Evolutionary conservation across 2,888 invertebrate species (phyloP), one percentile per base, ranked within the genome.

Genomic region (Tipula confusa): DNA sequence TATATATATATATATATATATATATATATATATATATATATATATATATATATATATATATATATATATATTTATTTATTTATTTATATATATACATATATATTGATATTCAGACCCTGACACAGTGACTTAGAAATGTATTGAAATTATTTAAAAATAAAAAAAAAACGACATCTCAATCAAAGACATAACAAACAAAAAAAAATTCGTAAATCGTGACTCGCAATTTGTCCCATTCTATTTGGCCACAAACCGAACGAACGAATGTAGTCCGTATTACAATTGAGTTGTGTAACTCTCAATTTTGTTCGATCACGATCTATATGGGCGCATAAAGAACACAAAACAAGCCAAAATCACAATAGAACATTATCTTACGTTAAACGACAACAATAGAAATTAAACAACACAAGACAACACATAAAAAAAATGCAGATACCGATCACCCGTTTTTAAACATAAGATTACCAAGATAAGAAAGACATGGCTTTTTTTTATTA

Each of bases 351-450:
- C 64, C 64, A 64, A 64, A 2, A 64, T 64, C 64, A 64, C 64
- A 64, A 64, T 64, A 64, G 64, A 24, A 64, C 64, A 64, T 64
- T 9, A 64, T 64, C 64, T 24, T 24, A 4, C 64, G 64, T 64
- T 64, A n/a, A 64, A 64, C 64, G 64, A 64, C 64, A 64, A 64
- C 64, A 64, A 64, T 64, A 64, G 64, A 64, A 64, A 43, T 43
- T 43, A 43, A 64, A 64, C 64, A 64, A 64, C 43, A 43, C 31
- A 3, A 31, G 3, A 31, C 38, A 64, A n/a, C n/a, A n/a, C n/a
- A n/a, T n/a, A n/a, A n/a, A n/a, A n/a, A 11, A 64, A 18, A 9
- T 24, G 0, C 64, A 64, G 64, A 64, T 64, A 64, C 64, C 7
- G 64, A 64, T 64, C 64, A 64, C 64, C 64, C 64, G 18, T 64